Conservation (phyloP, 2,797 vertebrate species). For the Momotus momota region DNA sequence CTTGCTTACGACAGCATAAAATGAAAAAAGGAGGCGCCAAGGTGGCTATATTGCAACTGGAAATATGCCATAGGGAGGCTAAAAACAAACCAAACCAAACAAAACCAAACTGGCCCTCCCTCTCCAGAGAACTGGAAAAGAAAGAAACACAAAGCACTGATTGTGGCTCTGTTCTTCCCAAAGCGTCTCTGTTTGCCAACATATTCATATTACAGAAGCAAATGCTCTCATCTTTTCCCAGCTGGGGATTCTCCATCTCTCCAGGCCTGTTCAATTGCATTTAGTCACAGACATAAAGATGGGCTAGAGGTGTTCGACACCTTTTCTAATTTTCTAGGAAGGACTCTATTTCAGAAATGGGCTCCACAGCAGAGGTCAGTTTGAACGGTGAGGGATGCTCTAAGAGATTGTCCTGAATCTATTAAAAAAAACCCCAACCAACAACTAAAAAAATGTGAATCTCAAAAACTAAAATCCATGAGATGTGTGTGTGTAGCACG, state of each 20-base stretch:
- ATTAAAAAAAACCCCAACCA: not conserved
- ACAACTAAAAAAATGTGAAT: not conserved
- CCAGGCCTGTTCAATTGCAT: not conserved
- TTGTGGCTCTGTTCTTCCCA: not conserved
- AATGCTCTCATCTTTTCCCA: conserved; percentile 26
- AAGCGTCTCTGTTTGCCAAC: conserved; percentile 14
- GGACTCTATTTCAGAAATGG: not conserved
- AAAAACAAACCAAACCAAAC: not conserved
- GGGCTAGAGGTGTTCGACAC: not conserved
- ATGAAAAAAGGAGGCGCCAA: not conserved
- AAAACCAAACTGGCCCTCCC: not conserved
- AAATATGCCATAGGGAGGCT: not conserved
- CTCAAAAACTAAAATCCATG: not conserved
- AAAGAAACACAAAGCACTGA: not conserved
- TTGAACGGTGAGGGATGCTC: not conserved
- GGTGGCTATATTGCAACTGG: not conserved
- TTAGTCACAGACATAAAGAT: not conserved
- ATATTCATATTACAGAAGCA: not conserved
- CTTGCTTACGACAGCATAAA: not conserved
- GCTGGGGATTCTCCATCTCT: not conserved
- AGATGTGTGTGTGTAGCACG: not conserved
- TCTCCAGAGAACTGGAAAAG: conserved; percentile 5
- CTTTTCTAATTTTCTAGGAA: not conserved
- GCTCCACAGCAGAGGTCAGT: not conserved
- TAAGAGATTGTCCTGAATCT: not conserved